Percentiles rank a stretch among this genome's conserved stretches.
Evolutionary conservation across 2,888 invertebrate species (phyloP).

Genomic region (Epiblema foenella): DNA sequence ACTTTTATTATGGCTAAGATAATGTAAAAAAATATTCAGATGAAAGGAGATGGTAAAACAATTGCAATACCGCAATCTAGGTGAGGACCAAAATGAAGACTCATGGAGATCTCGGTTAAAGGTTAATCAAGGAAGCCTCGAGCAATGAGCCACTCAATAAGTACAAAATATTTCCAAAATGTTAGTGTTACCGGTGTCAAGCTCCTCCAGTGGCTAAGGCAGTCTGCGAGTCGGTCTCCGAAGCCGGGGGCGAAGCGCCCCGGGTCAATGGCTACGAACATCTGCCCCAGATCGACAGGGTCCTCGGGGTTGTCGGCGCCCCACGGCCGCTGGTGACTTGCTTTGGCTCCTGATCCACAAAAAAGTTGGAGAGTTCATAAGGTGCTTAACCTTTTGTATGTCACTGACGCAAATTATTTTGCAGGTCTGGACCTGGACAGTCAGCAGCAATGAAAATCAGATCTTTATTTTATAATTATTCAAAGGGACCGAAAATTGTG

Average conservation of each 20-base stretch:
- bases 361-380: background rate
- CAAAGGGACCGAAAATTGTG: no score
- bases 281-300: conserved; percentile 93
- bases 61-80: background rate
- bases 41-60: background rate
- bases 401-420: no score
- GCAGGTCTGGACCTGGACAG: no score
- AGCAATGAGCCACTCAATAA: no score
- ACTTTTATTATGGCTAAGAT: no score
- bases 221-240: conserved; percentile 87
- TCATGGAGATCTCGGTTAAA: background rate
- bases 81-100: background rate
- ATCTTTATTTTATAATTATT: no score
- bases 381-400: no score
- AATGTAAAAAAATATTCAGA: no score
- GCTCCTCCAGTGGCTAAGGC: conserved; percentile 87
- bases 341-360: conserved; percentile 79
- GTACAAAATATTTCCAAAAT: no score
- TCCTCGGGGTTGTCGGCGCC: conserved; percentile 83
- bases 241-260: conserved; percentile 92
- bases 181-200: conserved; percentile 84
- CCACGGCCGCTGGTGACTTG: conserved; percentile 90
- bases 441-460: no score
- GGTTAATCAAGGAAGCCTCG: background rate
- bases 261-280: conserved; percentile 95